Percentiles rank a stretch among this genome's conserved stretches.
Conservation (phyloP, 2,888 invertebrate species). For the Chesias legatella region DNA sequence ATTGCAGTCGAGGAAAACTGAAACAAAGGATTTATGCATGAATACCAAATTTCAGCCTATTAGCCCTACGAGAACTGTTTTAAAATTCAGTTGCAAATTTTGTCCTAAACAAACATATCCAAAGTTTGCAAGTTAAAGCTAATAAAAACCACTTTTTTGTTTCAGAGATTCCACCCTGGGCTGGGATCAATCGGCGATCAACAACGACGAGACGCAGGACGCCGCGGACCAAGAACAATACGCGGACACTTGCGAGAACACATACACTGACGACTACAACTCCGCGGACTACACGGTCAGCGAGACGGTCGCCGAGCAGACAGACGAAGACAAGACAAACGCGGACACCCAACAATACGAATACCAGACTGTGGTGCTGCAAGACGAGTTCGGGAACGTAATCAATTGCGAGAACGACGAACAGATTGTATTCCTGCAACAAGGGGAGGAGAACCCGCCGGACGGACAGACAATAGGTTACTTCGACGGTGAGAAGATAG, state of each 20-base stretch:
- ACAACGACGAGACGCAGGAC: conserved; percentile 7
- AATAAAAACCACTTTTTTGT: background rate
- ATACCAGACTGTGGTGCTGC: conserved; percentile 26
- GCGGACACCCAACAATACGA: conserved; percentile 10
- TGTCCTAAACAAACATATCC: too few species aligned
- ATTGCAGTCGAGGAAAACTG: too few species aligned
- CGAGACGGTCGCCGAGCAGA: conserved; percentile 13
- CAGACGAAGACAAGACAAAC: background rate
- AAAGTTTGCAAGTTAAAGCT: too few species aligned
- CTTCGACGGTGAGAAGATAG: conserved; percentile 29
- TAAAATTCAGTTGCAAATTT: too few species aligned
- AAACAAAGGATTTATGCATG: too few species aligned
- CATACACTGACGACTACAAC: conserved; percentile 19
- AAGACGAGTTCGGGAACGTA: conserved; percentile 29
- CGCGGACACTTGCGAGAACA: conserved; percentile 12
- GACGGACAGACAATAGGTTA: conserved; percentile 27
- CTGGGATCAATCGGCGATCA: conserved; percentile 25
- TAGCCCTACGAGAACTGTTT: too few species aligned
- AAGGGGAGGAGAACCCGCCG: conserved; percentile 19
- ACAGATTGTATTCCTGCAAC: conserved; percentile 25
- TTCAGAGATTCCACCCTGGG: conserved; percentile 19
- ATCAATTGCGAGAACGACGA: conserved; percentile 27
- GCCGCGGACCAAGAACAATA: conserved; percentile 6
- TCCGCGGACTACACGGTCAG: conserved; percentile 22
- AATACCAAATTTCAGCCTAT: too few species aligned